These are phyloP conservation scores for Stramonita haemastoma DNA, from an alignment of 2,888 invertebrate species.

Conservation along the genomic window DNA sequence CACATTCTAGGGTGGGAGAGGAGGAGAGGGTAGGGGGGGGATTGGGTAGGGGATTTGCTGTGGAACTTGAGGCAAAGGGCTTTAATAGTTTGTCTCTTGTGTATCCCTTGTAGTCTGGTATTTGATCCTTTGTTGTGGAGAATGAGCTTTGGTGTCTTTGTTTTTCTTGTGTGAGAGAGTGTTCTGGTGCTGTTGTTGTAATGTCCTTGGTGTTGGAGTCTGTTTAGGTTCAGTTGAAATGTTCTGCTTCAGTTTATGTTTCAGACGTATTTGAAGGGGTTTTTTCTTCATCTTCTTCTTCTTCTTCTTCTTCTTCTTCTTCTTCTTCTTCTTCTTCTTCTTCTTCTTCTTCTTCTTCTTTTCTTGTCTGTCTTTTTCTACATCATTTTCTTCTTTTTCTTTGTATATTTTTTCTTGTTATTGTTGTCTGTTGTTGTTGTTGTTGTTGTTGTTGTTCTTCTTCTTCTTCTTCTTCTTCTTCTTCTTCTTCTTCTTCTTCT, in stretches of 20 bases:
- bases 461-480: neutral
- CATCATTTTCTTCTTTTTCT: neutral
- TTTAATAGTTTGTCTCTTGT: too few species aligned
- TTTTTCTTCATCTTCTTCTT: neutral
- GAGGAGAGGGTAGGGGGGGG: too few species aligned
- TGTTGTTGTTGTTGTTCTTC: neutral
- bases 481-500: neutral
- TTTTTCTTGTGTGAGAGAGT: neutral
- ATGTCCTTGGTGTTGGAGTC: neutral
- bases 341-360: neutral
- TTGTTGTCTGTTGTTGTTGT: neutral
- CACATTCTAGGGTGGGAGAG: too few species aligned
- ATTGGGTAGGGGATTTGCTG: too few species aligned
- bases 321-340: slow-evolving; percentile 1
- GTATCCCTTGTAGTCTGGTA: too few species aligned
- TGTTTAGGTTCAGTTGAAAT: neutral
- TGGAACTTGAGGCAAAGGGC: too few species aligned
- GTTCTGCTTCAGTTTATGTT: neutral
- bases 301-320: neutral
- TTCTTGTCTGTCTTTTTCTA: neutral
- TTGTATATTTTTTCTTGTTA: neutral
- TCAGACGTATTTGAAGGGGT: neutral
- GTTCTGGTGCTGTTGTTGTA: neutral
- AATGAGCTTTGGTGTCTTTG: neutral
- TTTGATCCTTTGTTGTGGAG: too few species aligned